A percentile compares a stretch with the other conserved stretches of the same genome.
phyloP scores from a whole-genome alignment of 2,113 vertebrate species.

The Anguilla rostrata region DNA sequence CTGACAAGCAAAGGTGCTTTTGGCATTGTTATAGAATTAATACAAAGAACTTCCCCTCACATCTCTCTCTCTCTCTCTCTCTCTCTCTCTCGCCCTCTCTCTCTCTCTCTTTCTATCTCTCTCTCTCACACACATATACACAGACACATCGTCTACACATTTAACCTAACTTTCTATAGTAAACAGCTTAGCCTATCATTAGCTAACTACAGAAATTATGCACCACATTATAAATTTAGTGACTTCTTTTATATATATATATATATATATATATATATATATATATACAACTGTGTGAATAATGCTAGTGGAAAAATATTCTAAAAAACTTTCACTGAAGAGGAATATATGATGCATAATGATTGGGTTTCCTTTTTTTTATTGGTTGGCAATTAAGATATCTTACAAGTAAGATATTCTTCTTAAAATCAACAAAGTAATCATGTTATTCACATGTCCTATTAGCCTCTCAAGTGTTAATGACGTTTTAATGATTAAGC shows the following conservation, averaged over 20 bases:
- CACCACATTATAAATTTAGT: no score
- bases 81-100: not conserved
- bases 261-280: no score
- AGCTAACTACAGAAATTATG: no score
- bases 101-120: not conserved
- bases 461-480: not conserved
- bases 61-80: not conserved
- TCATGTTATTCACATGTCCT: no score
- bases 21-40: slow-evolving; percentile 63
- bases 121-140: not conserved
- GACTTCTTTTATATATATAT: no score
- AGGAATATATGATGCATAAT: no score
- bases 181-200: no score
- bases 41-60: slow-evolving; percentile 34
- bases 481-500: not conserved
- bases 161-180: not conserved
- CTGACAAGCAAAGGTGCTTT: slow-evolving; percentile 60
- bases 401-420: not conserved
- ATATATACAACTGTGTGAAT: no score
- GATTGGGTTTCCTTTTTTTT: not conserved
- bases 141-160: not conserved
- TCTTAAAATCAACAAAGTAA: not conserved
- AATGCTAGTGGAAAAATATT: no score
- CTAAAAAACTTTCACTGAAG: no score
- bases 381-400: not conserved